Percentiles rank a stretch among this genome's conserved stretches.
These are phyloP conservation scores for Trachymyrmex cornetzi DNA, from an alignment of 1,140 invertebrate genomes.

Conservation along the genomic window DNA sequence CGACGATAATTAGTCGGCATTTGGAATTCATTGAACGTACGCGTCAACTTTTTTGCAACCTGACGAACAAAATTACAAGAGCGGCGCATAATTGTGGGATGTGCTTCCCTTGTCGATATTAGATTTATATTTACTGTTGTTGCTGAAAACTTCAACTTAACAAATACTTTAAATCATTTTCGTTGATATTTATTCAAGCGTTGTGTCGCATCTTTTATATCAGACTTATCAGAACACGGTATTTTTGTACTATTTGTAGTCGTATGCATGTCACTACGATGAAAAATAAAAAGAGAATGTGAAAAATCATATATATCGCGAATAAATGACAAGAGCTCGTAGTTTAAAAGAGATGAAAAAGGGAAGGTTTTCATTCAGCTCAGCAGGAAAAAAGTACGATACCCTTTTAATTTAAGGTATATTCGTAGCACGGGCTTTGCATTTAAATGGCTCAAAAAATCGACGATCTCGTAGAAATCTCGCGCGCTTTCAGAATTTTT, in stretches of 20 bases:
- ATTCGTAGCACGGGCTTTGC: conserved; percentile 47
- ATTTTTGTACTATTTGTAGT: background rate
- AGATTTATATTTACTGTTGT: background rate
- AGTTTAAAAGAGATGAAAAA: conserved; percentile 22
- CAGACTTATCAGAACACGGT: background rate
- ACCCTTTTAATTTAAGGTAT: conserved; percentile 48
- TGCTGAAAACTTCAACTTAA: background rate
- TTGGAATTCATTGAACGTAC: conserved; percentile 42
- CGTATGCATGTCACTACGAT: background rate
- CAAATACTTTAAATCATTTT: background rate
- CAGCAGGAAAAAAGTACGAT: conserved; percentile 27
- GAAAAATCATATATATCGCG: background rate
- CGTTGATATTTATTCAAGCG: background rate
- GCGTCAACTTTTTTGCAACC: conserved; percentile 20
- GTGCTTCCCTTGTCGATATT: background rate
- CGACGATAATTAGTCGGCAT: conserved; percentile 47
- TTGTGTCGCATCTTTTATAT: background rate
- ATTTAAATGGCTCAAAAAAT: conserved; percentile 51
- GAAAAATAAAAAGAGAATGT: background rate
- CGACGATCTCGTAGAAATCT: conserved; percentile 35
- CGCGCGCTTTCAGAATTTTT: conserved; percentile 41
- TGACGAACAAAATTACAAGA: conserved; percentile 11
- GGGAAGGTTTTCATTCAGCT: background rate
- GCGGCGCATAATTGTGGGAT: conserved; percentile 9
- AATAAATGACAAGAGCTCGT: background rate